Base-by-base conservation (phyloP, 2,113 vertebrate species). In the Alosa alosa region DNA sequence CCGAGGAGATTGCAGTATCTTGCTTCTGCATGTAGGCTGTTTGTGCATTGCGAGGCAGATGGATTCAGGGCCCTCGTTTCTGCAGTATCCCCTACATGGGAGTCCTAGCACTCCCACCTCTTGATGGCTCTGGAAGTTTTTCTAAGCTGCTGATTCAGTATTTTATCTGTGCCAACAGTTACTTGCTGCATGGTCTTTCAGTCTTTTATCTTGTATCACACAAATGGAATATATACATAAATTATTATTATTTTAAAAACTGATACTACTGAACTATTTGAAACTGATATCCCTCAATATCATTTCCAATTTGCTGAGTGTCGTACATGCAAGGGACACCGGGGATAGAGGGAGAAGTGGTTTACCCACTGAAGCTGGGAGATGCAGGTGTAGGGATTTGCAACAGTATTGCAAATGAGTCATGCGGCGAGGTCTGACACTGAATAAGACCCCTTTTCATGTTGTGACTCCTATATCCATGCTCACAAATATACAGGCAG, bases 381-480 rank as follows among this genome's bases (percentile, higher is more conserved):
- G 60, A 64, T n/a, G 82, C 6, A 60, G 83, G 81, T 84, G 49
- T 20, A 1, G 46, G 52, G 88, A 88, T 87, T 87, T 82, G 25
- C 49, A 75, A 64, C 82, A 81, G 86, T 88, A 72, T 82, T 84
- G 87, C 85, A 88, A 86, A 84, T 83, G 83, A 88, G 87, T n/a
- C 84, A 11, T 4, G 68, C 81, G 18, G 60, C 82, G 49, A 84
- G 17, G 0, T 57, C 85, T 49, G 81, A 11, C 81, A 46, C 78
- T 6, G 5, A 25, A 81, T 83, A 50, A 89, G 88, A 86, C 82
- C 87, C 85, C 88, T 39, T 88, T 86, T 89, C 87, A 89, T 86
- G 45, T 85, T 90, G 86, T 91, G 87, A 92, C 90, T 88, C 91
- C 41, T 20, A 92, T 90, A 88, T 90, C 88, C 85, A 90, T 89